Evolutionary conservation across 2,113 vertebrate species (phyloP), one percentile per base, ranked within the genome.

Genomic region (Scophthalmus maximus): DNA sequence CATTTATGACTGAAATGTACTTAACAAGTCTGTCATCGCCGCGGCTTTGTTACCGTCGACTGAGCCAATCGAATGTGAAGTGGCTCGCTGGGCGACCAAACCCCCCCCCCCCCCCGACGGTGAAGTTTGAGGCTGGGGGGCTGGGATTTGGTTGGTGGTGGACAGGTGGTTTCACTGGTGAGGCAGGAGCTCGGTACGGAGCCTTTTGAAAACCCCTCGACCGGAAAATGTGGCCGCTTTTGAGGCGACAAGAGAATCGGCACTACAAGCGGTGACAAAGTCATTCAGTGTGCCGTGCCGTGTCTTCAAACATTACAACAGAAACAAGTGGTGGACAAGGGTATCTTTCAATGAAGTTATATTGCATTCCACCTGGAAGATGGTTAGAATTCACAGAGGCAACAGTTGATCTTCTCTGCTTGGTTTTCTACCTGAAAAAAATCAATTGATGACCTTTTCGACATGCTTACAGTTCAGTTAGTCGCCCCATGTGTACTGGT

Each of bases 151-250:
- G 80, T 73, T n/a, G 9, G 29, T 69, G 76, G 68, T 32, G 72
- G 86, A 92, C 92, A 93, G 88, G 92, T 91, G 90, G 83, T 83
- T 91, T 79, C 80, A 69, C 63, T 26, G 69, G 81, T 52, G 61
- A 85, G 83, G 76, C 74, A 76, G 85, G 86, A 72, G 62, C 68
- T 79, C 38, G n/a, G 49, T 50, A 34, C 55, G 23, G 60, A 57
- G 46, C 65, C 88, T 92, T 32, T 89, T 93, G 79, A 91, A 91
- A 91, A 83, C 82, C 57, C 49, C 70, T 90, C 80, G 70, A 77
- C 78, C 87, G 86, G 88, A 90, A 93, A 93, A 92, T 80, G 75
- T 68, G 86, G 63, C 75, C 38, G 84, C 78, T 82, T 87, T 84
- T 73, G 60, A 86, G 83, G 79, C n/a, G 57, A 78, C 76, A 75